Evolutionary conservation across 2,113 vertebrate species (phyloP), one percentile per base, ranked within the genome.

Genomic region (Eretmochelys imbricata): DNA sequence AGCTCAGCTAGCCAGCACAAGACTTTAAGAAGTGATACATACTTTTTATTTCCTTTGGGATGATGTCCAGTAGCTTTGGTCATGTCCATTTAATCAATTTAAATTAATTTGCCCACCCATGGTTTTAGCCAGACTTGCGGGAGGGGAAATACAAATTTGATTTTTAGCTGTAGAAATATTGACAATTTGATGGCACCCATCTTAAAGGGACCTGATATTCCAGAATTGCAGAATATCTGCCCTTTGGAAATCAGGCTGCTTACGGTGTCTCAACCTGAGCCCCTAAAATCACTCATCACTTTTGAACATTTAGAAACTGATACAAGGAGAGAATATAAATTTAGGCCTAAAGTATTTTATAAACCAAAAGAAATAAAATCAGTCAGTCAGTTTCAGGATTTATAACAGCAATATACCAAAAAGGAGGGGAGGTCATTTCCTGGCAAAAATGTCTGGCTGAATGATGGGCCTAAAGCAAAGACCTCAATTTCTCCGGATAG

Each of bases 61-160:
- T 96, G 96, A 93, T n/a, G 65, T 96, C 87, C 92, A 79, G 94
- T 94, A 89, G 92, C 89, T 96, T 96, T 95, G 95, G 59, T 94
- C 83, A 89, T 88, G 89, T 81, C 87, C 65, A 78, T 93, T 96
- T 96, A 96, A 91, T 96, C 93, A 85, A 81, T 96, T 95, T 91
- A 90, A 81, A 79, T 92, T 89, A 93, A 95, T 95, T 88, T 93
- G 62, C 90, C 54, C 84, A 49, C 85, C 75, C 95, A 90, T 72
- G 65, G 80, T 89, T 96, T 89, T 87, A 92, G 85, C 90, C 80
- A 81, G 2, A 3, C 81, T 50, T n/a, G 46, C 38, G 42, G 90
- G 49, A 59, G 93, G 49, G 53, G 89, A 57, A 31, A 38, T 94
- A 86, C 93, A 80, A 93, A 92, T 92, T 53, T 10, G 76, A 88